Conservation (phyloP, 2,113 vertebrate genomes). For the Tragelaphus scriptus region DNA sequence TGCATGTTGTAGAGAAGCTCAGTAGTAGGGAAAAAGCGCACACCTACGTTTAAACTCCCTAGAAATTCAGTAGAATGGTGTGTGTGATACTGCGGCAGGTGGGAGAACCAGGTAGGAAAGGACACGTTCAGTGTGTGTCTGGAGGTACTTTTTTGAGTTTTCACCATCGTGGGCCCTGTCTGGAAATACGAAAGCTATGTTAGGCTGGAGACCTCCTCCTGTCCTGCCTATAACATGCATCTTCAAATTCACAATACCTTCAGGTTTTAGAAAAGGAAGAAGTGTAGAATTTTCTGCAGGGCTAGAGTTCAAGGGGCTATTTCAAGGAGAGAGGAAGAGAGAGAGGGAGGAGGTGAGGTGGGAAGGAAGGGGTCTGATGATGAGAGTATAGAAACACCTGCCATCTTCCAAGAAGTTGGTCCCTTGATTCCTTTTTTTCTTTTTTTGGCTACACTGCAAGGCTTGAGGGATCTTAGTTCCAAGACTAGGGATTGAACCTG, state of each 20-base stretch:
- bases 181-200: background rate
- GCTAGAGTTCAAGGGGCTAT: background rate
- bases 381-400: background rate
- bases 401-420: background rate
- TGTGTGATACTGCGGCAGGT: no score
- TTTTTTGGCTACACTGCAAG: background rate
- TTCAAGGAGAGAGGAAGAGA: background rate
- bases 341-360: no score
- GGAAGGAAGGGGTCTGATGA: background rate
- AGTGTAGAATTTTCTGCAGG: background rate
- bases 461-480: background rate
- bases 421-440: background rate
- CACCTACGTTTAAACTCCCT: background rate
- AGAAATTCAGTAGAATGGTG: background rate
- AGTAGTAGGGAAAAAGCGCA: background rate
- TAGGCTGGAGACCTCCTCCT: background rate
- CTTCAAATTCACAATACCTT: background rate
- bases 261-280: background rate
- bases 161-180: background rate
- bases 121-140: background rate
- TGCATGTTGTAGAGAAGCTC: conserved; percentile 21
- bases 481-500: background rate
- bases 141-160: background rate
- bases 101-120: background rate
- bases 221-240: background rate